Base-by-base conservation (phyloP, 2,888 invertebrate species). In the Ametastegia equiseti region DNA sequence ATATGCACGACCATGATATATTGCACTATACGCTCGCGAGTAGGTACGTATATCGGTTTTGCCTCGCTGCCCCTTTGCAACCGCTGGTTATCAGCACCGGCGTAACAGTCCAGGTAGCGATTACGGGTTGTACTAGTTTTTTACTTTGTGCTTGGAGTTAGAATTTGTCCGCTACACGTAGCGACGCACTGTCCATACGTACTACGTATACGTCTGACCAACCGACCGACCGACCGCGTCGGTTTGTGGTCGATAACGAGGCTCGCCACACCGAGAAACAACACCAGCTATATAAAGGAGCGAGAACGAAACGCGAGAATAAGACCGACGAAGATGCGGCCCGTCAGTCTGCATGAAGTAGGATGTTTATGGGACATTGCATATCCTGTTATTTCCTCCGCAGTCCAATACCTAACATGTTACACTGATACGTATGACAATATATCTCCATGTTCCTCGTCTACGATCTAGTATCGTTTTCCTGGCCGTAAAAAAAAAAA, bases 381-480 rank as follows among this genome's bases (percentile, higher is more conserved):
- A 89, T 91, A 91, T 91, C 91, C 91, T 91, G 91, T 90, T 91
- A 91, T 91, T 90, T 89, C 90, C 87, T 88, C 89, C 88, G 88
- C 88, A 87, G 88, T 85, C 81, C 84, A 88, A 86, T 86, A 87
- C 83, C 84, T 82, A 83, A 80, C 83, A 86, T 85, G 85, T 19
- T 19, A 19, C 9, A 86, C 83, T 84, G 86, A 87, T 86, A 87
- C 86, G 60, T 30, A 60, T 9, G 27, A 30, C 27, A 23, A 27
- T 30, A 60, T 1, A 15, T 5, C 60, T 47, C 15, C 36, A 54
- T 54, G 36, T n/a, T n/a, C n/a, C n/a, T n/a, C n/a, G 30, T 19
- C 1, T 19, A 33, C 11, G n/a, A 73, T 60, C 50, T 54, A 80
- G 63, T 60, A 54, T 78, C 65, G 80, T 80, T 75, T 78, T 60